Conservation (phyloP, 1,140 invertebrate species). For the Linepithema humile region DNA sequence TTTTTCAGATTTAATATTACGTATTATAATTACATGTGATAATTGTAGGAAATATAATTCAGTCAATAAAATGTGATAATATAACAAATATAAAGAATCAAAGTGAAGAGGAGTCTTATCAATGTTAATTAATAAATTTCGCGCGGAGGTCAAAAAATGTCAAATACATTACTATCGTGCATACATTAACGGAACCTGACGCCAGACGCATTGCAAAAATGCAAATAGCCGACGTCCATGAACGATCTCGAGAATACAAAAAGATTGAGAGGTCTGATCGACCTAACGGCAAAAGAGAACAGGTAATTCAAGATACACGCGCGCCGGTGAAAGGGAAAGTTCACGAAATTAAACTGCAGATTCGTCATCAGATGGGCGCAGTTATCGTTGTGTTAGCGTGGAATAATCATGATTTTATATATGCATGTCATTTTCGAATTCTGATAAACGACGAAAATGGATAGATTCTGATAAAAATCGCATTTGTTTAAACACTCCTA, state of each 20-base stretch:
- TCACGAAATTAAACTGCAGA: slow-evolving; percentile 5
- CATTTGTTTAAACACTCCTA: background rate
- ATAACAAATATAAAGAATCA: background rate
- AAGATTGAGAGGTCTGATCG: background rate
- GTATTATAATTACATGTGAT: background rate
- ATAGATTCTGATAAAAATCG: background rate
- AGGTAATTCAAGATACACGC: slow-evolving; percentile 42
- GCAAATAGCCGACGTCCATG: slow-evolving; percentile 53
- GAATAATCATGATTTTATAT: background rate
- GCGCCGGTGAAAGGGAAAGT: slow-evolving; percentile 63
- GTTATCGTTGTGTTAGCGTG: background rate
- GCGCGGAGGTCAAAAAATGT: background rate
- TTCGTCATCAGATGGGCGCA: slow-evolving; percentile 3
- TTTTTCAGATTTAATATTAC: background rate
- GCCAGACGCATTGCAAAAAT: slow-evolving; percentile 46
- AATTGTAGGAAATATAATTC: background rate
- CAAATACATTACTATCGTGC: background rate
- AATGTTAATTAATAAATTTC: background rate
- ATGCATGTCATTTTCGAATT: background rate
- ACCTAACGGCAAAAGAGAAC: background rate
- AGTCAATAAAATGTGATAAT: background rate
- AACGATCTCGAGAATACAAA: background rate
- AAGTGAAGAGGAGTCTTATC: background rate
- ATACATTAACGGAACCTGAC: background rate
- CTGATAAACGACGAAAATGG: background rate